Percentiles rank a stretch among this genome's conserved stretches.
phyloP scores from a whole-genome alignment of 2,113 vertebrate genomes.

The Cyprinus carpio region DNA sequence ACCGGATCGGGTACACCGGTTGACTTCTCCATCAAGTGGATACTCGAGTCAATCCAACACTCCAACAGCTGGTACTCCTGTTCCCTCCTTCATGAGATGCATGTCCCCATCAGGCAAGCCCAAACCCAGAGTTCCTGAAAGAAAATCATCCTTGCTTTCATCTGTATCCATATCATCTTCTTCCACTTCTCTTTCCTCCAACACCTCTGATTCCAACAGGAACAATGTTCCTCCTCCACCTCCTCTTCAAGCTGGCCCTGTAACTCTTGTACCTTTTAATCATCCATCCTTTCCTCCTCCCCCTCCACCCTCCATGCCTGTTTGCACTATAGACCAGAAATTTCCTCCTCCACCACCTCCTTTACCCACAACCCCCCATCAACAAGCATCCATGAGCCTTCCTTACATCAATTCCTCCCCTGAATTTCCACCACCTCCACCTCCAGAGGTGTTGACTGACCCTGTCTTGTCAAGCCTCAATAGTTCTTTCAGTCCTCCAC shows the following conservation, averaged over 20 bases:
- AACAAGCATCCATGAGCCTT: constrained; percentile 34
- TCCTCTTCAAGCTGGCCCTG: constrained; percentile 56
- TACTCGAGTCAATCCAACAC: constrained; percentile 99
- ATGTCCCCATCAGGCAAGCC: constrained; percentile 83
- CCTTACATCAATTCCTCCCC: constrained; percentile 47
- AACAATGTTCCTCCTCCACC: constrained; percentile 66
- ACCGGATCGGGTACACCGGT: constrained; percentile 87
- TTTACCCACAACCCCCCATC: constrained; percentile 52
- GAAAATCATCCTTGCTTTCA: constrained; percentile 93
- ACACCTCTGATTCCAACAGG: constrained; percentile 85
- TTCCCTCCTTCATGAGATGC: constrained; percentile 84
- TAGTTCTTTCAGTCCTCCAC: constrained; percentile 66
- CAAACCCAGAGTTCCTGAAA: constrained; percentile 92
- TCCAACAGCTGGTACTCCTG: constrained; percentile 92
- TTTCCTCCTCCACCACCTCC: constrained; percentile 57
- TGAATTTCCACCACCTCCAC: constrained; percentile 67
- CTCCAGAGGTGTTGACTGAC: constrained; percentile 75
- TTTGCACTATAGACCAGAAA: constrained; percentile 27
- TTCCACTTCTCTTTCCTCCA: constrained; percentile 94
- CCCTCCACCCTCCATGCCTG: constrained; percentile 59
- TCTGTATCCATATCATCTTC: constrained; percentile 91
- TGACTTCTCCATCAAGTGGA: constrained; percentile 94
- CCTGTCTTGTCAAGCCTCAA: constrained; percentile 67
- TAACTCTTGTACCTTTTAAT: constrained; percentile 52
- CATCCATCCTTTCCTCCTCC: constrained; percentile 65